These are phyloP conservation scores for Champsocephalus esox DNA, from an alignment of 2,797 vertebrate genomes.

Conservation along the genomic window DNA sequence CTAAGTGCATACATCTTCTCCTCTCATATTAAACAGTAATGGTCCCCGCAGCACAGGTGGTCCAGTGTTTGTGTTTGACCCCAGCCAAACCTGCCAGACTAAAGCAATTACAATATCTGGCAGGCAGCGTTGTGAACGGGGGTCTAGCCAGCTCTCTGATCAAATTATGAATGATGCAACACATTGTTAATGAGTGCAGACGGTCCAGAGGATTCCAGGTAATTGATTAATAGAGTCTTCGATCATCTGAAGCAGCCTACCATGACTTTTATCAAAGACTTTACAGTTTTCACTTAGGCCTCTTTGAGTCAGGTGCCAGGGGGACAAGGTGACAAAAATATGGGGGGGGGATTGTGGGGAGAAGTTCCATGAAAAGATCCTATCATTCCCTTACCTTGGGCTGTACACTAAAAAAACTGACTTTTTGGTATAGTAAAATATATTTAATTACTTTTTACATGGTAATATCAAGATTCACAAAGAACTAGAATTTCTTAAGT, in stretches of 20 bases:
- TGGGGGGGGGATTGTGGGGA: no score
- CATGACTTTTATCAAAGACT: neutral
- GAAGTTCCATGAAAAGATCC: no score
- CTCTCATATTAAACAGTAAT: neutral
- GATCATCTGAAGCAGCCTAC: constrained; percentile 7
- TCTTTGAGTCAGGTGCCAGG: no score
- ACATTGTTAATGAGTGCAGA: constrained; percentile 42
- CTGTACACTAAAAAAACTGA: no score
- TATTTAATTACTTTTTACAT: no score
- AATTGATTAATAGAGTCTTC: constrained; percentile 44
- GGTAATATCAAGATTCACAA: no score
- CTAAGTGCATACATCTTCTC: neutral
- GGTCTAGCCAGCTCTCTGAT: constrained; percentile 31
- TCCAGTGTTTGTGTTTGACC: constrained; percentile 29
- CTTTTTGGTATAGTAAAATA: no score
- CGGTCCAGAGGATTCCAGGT: constrained; percentile 30
- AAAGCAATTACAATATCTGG: constrained; percentile 40
- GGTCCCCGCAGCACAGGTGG: constrained; percentile 19
- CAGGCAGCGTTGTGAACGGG: constrained; percentile 16
- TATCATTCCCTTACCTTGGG: no score
- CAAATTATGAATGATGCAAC: constrained; percentile 35
- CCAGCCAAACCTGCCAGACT: constrained; percentile 34
- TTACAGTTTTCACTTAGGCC: neutral
- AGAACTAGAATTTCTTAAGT: no score
- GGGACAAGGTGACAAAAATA: no score